Percentiles rank a stretch among this genome's conserved stretches.
Conservation (phyloP, 53 echinoderm and acorn worm genomes). For the Paracentrotus lividus region DNA sequence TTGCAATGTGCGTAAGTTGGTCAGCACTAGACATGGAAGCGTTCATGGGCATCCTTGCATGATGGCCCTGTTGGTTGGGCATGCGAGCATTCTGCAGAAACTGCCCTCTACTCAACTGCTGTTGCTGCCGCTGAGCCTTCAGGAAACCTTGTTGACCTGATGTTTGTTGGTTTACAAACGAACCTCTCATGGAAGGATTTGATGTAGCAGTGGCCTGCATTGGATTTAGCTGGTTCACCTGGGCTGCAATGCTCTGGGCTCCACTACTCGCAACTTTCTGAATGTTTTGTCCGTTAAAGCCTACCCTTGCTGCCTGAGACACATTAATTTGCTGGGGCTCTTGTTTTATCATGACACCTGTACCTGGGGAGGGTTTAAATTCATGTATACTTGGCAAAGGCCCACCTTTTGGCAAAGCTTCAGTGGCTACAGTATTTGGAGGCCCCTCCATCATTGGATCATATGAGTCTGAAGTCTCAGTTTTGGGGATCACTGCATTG, state of each 20-base stretch:
- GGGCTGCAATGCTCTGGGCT: slow-evolving; percentile 45
- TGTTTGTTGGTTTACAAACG: slow-evolving; percentile 39
- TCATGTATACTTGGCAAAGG: slow-evolving; percentile 80
- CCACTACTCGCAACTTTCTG: slow-evolving; percentile 46
- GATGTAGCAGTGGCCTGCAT: slow-evolving; percentile 44
- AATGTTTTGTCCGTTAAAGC: slow-evolving; percentile 32
- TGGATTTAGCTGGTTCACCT: slow-evolving; percentile 36
- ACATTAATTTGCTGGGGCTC: slow-evolving; percentile 47
- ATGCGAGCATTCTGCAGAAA: slow-evolving; percentile 25
- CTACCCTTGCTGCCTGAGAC: slow-evolving; percentile 22
- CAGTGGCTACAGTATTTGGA: slow-evolving; percentile 84
- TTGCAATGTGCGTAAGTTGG: slow-evolving; percentile 68
- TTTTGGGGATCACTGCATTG: slow-evolving; percentile 6
- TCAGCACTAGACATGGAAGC: slow-evolving; percentile 69
- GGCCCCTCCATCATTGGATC: slow-evolving; percentile 84
- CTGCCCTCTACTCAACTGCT: slow-evolving; percentile 70
- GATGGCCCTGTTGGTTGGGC: slow-evolving; percentile 51
- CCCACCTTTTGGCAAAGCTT: slow-evolving; percentile 76
- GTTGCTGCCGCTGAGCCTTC: slow-evolving; percentile 51
- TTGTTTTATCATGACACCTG: slow-evolving; percentile 2
- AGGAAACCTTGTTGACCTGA: background rate
- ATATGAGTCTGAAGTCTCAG: slow-evolving; percentile 71
- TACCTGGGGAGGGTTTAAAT: slow-evolving; percentile 40
- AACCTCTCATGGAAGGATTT: slow-evolving; percentile 30
- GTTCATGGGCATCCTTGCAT: slow-evolving; percentile 55